Evolutionary conservation across 2,888 invertebrate species (phyloP).

Genomic region (Trissolcus japonicus): DNA sequence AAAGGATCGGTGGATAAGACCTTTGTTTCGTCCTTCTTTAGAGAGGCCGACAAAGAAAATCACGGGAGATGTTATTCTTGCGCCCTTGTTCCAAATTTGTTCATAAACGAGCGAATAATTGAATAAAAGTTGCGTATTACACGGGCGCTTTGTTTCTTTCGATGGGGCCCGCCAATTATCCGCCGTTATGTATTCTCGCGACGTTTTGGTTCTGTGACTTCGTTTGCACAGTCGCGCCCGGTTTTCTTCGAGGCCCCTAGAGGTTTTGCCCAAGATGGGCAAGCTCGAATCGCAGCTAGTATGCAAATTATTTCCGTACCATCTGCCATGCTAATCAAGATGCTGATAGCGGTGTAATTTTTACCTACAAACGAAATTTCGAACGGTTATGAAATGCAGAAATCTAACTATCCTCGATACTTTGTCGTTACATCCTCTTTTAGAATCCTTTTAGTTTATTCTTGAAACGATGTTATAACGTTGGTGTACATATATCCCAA

Average conservation of each 20-base stretch:
- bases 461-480: too few species aligned
- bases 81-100: conserved; percentile 27
- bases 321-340: conserved; percentile 57
- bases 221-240: not conserved
- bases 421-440: too few species aligned
- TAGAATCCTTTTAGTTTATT: too few species aligned
- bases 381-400: too few species aligned
- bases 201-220: not conserved
- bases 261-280: conserved; percentile 34
- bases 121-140: conserved; percentile 48
- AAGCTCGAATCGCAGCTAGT: conserved; percentile 27
- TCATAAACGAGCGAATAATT: conserved; percentile 33
- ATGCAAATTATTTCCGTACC: conserved; percentile 59
- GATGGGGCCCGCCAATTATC: conserved; percentile 43
- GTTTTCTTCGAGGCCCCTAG: conserved; percentile 2
- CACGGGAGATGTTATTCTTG: conserved; percentile 42
- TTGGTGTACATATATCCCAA: not conserved
- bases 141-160: conserved; percentile 31
- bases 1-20: conserved; percentile 26
- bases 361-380: too few species aligned
- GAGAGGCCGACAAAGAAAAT: conserved; percentile 23
- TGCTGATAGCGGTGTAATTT: too few species aligned
- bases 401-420: too few species aligned
- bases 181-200: not conserved
- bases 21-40: conserved; percentile 12